phyloP scores from a whole-genome alignment of 2,113 vertebrate genomes.

The Merops nubicus region DNA sequence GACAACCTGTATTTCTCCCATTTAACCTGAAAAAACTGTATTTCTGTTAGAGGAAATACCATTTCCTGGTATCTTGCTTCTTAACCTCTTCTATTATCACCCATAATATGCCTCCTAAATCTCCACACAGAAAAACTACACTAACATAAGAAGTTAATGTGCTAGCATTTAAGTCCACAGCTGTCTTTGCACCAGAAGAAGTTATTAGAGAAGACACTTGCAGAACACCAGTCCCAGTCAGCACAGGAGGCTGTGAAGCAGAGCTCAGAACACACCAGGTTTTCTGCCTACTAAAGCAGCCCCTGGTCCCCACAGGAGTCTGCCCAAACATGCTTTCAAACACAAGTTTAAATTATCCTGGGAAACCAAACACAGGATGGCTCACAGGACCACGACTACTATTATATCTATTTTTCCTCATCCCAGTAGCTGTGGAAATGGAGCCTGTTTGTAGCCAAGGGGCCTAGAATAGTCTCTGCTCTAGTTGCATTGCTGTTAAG shows the following conservation, averaged over 20 bases:
- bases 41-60: background rate
- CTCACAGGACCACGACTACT: background rate
- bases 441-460: background rate
- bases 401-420: rapidly evolving
- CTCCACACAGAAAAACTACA: background rate
- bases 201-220: background rate
- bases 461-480: rapidly evolving
- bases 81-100: background rate
- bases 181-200: background rate
- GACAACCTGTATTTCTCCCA: background rate
- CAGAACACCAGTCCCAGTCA: background rate
- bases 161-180: background rate
- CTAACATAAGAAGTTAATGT: background rate
- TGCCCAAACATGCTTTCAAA: rapidly evolving
- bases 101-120: background rate
- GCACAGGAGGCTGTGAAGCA: rapidly evolving
- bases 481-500: background rate
- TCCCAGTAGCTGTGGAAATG: background rate
- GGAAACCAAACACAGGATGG: background rate
- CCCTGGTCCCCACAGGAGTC: background rate
- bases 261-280: rapidly evolving
- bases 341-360: background rate
- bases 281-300: background rate
- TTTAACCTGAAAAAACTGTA: background rate
- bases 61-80: background rate